Percentiles rank a stretch among this genome's conserved stretches.
Conservation (phyloP, 2,797 vertebrate genomes). For the Fratercula arctica region DNA sequence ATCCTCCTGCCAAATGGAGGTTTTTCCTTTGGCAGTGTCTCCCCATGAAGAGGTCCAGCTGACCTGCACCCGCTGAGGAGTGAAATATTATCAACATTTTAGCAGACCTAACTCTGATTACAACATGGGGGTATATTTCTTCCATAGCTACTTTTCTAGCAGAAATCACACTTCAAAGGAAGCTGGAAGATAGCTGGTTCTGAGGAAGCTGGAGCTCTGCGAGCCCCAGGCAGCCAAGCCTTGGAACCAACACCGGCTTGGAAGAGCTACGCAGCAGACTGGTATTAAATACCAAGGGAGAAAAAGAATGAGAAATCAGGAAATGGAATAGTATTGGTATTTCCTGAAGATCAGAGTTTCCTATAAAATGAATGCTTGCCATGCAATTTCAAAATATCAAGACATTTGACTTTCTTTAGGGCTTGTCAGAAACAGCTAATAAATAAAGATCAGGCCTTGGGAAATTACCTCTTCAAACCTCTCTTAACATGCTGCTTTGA, state of each 20-base stretch:
- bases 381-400: neutral
- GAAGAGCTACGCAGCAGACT: neutral
- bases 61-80: neutral
- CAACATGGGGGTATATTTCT: neutral
- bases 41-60: neutral
- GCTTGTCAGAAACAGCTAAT: constrained; percentile 47
- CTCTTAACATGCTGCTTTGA: neutral
- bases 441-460: neutral
- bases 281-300: constrained; percentile 11
- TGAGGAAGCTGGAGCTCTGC: neutral
- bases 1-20: neutral
- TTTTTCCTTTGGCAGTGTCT: neutral
- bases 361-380: neutral
- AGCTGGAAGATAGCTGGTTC: neutral
- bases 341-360: constrained; percentile 42
- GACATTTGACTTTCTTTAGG: constrained; percentile 2
- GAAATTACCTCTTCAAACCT: constrained; percentile 1
- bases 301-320: constrained; percentile 36
- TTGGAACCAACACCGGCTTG: neutral
- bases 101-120: neutral
- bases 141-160: neutral
- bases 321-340: constrained; percentile 1
- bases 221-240: neutral
- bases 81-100: neutral
- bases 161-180: neutral